Evolutionary conservation across 1,140 invertebrate species (phyloP), one percentile per base, ranked within the genome.

Genomic region (Neodiprion fabricii): DNA sequence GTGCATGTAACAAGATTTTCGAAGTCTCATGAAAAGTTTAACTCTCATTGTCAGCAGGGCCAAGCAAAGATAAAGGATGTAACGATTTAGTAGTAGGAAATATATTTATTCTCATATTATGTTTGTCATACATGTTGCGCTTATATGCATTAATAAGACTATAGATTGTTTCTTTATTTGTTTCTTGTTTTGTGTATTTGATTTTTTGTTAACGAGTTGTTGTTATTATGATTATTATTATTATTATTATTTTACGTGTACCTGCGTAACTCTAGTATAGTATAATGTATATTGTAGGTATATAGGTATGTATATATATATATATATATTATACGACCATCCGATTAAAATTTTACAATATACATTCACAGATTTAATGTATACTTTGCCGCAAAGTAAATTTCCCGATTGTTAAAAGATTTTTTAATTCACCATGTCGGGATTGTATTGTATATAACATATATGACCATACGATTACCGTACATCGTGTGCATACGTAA

Each of bases 71-170:
- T 78, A 79, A 82, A 78, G 79, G 74, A 77, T 9, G 53, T 14
- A 80, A 81, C 76, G 75, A 75, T 75, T 79, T 79, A 76, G 74
- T 80, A 76, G 70, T 82, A 82, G 81, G 81, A 82, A 82, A 82
- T 74, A 70, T 82, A 80, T 82, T 82, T 82, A 82, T 82, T 82
- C 79, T 78, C 75, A 28, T 77, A 75, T 78, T 49, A 75, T 76
- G 65, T 78, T 81, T 80, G 75, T 81, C 71, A 79, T 82, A 82
- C 81, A 82, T 82, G 76, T 79, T 79, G 80, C 72, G 79, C 80
- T 81, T 81, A 81, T 77, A 77, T 74, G 67, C 53, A 77, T 79
- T 81, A 78, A 81, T 72, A 74, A 76, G 72, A 50, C 48, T 48
- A 71, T n/a, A 23, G 70, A 12, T 61, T 61, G 28, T 17, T 61